Percentiles rank a stretch among this genome's conserved stretches.
phyloP scores from a whole-genome alignment of 1,140 invertebrate genomes.

The Megathymus violae region DNA sequence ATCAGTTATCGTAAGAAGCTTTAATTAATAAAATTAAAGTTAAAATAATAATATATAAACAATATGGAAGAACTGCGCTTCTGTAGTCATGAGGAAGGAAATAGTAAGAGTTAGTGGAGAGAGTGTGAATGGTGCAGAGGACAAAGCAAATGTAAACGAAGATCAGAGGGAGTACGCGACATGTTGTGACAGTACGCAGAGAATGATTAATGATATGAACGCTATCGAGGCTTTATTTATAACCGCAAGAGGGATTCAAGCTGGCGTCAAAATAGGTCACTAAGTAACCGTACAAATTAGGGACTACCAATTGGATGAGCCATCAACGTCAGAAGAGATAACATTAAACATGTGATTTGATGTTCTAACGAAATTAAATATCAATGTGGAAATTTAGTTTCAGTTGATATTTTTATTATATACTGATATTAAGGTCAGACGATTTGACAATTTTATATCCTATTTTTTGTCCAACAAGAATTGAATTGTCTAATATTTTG shows the following conservation, averaged over 20 bases:
- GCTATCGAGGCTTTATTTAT: slow-evolving; percentile 72
- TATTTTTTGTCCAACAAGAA: no score
- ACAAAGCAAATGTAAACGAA: slow-evolving; percentile 53
- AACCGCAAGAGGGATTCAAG: slow-evolving; percentile 55
- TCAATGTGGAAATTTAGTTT: background rate
- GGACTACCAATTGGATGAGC: slow-evolving; percentile 13
- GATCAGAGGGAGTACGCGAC: slow-evolving; percentile 66
- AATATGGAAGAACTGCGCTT: slow-evolving; percentile 59
- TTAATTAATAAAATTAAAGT: slow-evolving; percentile 16
- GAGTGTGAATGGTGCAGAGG: slow-evolving; percentile 55
- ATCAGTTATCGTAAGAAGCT: no score
- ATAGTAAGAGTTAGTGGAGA: slow-evolving; percentile 45
- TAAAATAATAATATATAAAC: slow-evolving; percentile 44
- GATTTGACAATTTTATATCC: no score
- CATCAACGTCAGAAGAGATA: background rate
- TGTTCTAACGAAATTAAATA: background rate
- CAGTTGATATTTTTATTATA: background rate
- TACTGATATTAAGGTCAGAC: no score
- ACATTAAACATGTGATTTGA: background rate
- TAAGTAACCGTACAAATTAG: slow-evolving; percentile 38
- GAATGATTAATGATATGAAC: slow-evolving; percentile 69
- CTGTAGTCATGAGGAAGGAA: slow-evolving; percentile 25
- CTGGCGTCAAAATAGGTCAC: slow-evolving; percentile 64
- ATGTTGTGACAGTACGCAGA: slow-evolving; percentile 64
- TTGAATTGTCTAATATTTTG: no score